These are phyloP conservation scores for Papilio xuthus DNA, from an alignment of 1,140 invertebrate genomes.

Conservation along the genomic window DNA sequence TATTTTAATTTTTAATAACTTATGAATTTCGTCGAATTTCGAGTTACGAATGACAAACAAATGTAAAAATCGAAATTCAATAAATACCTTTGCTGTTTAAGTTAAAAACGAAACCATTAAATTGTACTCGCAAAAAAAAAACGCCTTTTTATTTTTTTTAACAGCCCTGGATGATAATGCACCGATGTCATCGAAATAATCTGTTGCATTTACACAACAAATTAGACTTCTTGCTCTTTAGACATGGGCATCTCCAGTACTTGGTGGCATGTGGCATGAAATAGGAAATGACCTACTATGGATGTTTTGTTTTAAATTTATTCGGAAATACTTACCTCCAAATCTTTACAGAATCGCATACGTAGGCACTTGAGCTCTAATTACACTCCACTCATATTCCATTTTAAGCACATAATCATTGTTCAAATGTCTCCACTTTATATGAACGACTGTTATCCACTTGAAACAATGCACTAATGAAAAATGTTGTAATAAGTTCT, in stretches of 20 bases:
- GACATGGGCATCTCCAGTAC: no score
- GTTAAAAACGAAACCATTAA: neutral
- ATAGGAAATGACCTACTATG: no score
- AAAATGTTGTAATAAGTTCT: neutral
- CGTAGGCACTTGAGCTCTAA: neutral
- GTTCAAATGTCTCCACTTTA: neutral
- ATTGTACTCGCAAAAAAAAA: neutral
- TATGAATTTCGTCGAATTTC: no score
- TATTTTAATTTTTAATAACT: no score
- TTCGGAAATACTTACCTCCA: neutral
- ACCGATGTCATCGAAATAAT: neutral
- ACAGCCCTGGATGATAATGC: neutral
- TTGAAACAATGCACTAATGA: neutral
- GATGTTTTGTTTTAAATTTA: neutral
- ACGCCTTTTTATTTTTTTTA: neutral
- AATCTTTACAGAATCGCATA: neutral
- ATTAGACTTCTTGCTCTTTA: neutral
- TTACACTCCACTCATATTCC: neutral
- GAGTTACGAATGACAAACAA: neutral
- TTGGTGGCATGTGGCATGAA: no score
- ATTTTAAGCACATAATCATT: neutral
- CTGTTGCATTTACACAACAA: constrained; percentile 1
- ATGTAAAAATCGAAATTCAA: no score
- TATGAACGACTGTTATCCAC: neutral
- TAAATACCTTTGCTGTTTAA: neutral